Evolutionary conservation across 53 echinoderm and acorn worm species (phyloP), one percentile per base, ranked within the genome.

Genomic region (Temnopleurus reevesii): DNA sequence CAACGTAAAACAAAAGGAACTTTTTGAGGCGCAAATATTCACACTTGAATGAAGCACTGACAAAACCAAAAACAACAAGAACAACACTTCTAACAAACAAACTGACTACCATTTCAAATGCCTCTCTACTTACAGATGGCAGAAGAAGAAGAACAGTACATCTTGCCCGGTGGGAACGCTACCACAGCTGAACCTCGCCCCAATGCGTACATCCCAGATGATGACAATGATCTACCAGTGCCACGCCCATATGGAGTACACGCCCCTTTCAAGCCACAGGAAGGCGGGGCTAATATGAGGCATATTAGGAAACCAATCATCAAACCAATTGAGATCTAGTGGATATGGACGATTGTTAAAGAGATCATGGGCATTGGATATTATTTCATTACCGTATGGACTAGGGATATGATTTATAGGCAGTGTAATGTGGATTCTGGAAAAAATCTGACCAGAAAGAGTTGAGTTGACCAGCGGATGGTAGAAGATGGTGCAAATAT

Each of bases 161-260:
- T 94, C 12, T 77, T 96, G 33, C 93, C 94, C 15, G 99, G 99
- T 33, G 99, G 99, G 5, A 92, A 93, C n/a, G 90, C 93, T 12
- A 99, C 99, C 13, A 99, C 99, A 0, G 99, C 99, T 12, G 99
- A 99, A 89, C 99, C 99, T 46, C 90, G 99, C 24, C 99, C 99
- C 59, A 99, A 99, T 55, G 99, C 99, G 12, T 99, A 99, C 93
- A 96, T 99, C 59, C 99, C 99, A 25, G 96, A 96, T 53, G 94
- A 99, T 63, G 96, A 99, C 85, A 65, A 77, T 23, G 99, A 99
- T 77, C 93, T 99, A 34, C 99, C 99, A 3, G 96, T 99, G 77
- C 99, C 99, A 13, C 89, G 99, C 53, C 99, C 99, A 7, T 99
- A 99, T 55, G 99, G 99, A 38, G 90, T 91, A 21, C 94, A 94